These are phyloP conservation scores for Acrobasis consociella DNA, from an alignment of 2,888 invertebrate species.

Conservation along the genomic window DNA sequence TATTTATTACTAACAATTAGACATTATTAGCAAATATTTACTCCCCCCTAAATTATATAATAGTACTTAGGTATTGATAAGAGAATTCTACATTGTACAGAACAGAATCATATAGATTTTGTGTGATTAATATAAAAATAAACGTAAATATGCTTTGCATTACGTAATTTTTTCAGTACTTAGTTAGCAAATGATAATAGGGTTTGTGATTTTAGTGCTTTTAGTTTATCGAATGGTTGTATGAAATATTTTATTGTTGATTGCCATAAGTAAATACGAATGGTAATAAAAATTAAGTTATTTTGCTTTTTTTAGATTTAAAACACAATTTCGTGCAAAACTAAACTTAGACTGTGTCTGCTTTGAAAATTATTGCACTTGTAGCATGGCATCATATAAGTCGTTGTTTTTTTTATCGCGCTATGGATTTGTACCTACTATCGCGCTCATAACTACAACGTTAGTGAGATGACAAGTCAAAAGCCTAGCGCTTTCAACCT, in stretches of 20 bases:
- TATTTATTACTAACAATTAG: slow-evolving; percentile 27
- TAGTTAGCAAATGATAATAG: slow-evolving; percentile 10
- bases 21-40: slow-evolving; percentile 38
- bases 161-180: slow-evolving; percentile 10
- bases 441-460: no score
- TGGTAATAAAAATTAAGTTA: slow-evolving; percentile 3
- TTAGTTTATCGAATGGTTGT: slow-evolving; percentile 9
- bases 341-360: neutral
- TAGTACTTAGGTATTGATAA: slow-evolving; percentile 45
- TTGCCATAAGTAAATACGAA: neutral
- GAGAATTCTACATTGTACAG: slow-evolving; percentile 50
- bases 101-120: slow-evolving; percentile 34
- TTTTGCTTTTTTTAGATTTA: neutral
- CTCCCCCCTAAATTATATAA: slow-evolving; percentile 38
- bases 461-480: no score
- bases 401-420: no score
- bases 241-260: neutral
- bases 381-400: neutral
- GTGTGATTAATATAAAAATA: slow-evolving; percentile 3
- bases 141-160: slow-evolving; percentile 13
- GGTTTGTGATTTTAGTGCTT: slow-evolving; percentile 14
- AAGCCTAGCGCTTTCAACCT: no score
- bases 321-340: neutral
- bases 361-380: neutral
- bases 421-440: no score